Evolutionary conservation across 2,888 invertebrate species (phyloP).

Genomic region (Drosophila monieri): DNA sequence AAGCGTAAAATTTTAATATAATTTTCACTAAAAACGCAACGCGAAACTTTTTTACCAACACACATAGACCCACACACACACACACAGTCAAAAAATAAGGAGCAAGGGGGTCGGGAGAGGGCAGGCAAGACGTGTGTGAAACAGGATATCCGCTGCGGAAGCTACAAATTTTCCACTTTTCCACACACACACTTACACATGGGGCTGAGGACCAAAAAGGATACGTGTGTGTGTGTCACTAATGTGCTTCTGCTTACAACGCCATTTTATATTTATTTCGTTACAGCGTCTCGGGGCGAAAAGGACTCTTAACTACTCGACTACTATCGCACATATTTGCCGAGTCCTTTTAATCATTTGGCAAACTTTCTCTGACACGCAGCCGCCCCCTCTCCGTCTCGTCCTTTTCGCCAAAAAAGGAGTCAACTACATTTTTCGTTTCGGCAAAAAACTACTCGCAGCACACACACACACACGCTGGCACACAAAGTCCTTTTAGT

Average conservation of each 20-base stretch:
- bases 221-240: slow-evolving; percentile 45
- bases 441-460: slow-evolving; percentile 63
- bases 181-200: slow-evolving; percentile 50
- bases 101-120: slow-evolving; percentile 37
- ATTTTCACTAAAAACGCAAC: slow-evolving; percentile 82
- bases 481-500: slow-evolving; percentile 62
- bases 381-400: slow-evolving; percentile 25
- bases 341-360: slow-evolving; percentile 79
- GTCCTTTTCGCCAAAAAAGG: slow-evolving; percentile 37
- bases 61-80: background rate
- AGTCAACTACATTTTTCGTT: slow-evolving; percentile 74
- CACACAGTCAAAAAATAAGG: slow-evolving; percentile 33
- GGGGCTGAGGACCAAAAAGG: background rate
- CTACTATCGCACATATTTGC: slow-evolving; percentile 42
- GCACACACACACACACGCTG: slow-evolving; percentile 1
- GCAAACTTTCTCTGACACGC: slow-evolving; percentile 77
- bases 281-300: slow-evolving; percentile 62
- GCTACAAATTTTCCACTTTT: slow-evolving; percentile 81
- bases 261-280: slow-evolving; percentile 76
- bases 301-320: slow-evolving; percentile 51
- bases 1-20: slow-evolving; percentile 83
- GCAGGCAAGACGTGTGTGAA: slow-evolving; percentile 58
- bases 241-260: slow-evolving; percentile 75
- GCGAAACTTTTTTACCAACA: slow-evolving; percentile 70
- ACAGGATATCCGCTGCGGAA: slow-evolving; percentile 82